Base-by-base conservation (phyloP, 2,113 vertebrate genomes). In the Cyprinodon variegatus region DNA sequence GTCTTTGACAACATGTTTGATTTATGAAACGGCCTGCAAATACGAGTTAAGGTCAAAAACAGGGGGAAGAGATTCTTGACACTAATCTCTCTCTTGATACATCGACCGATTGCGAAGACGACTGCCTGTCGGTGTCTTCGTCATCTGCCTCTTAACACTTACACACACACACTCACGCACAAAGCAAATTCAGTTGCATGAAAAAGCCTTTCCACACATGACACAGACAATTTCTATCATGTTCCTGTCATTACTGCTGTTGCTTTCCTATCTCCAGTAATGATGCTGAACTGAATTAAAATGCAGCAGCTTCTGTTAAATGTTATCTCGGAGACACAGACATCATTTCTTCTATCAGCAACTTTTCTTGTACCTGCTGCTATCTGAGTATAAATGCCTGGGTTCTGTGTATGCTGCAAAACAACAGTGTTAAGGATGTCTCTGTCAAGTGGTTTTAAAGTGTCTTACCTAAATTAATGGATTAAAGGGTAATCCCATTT, bases 21-120 rank as follows among this genome's bases (percentile, higher is more conserved):
- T 86, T 77, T 72, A 78, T 60, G 76, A 79, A 70, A 68, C 11
- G 11, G 41, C 4, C 59, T n/a, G 40, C 81, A 81, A 77, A 57
- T 81, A 67, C 20, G 15, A 70, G 77, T 84, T 89, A 92, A 92
- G 90, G 91, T 89, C 89, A 87, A 45, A 74, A 76, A 72, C 69
- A 83, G 78, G 77, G 70, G 62, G 75, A 81, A 81, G 63, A 81
- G n/a, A 74, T 81, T 82, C 72, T 66, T 84, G 77, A 90, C 83
- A 81, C 76, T 86, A 87, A 90, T 87, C 79, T 86, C 65, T 59
- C 29, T 65, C 39, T 7, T 88, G 85, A 90, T 81, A 61, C 83
- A 84, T 88, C 61, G 67, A 48, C 83, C 62, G 14, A 70, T 81
- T 67, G 57, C 62, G 77, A 63, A 76, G 62, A 78, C 69, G 80